Evolutionary conservation across 2,113 vertebrate genomes (phyloP).

Genomic region (Gymnarchus niloticus): DNA sequence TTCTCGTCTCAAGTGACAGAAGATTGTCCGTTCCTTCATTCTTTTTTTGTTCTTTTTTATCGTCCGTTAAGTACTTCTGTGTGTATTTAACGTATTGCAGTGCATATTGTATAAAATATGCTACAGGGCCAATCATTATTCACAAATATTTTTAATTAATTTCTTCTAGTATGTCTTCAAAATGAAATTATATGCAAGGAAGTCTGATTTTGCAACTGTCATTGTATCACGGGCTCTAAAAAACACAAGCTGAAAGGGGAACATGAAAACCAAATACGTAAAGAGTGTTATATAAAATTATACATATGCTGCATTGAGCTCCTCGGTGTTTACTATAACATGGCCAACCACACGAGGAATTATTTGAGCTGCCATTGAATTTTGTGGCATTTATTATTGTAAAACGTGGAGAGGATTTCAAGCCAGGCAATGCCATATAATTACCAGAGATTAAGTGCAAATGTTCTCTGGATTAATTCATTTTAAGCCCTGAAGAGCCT

Average conservation of each 20-base stretch:
- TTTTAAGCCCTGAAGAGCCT: not conserved
- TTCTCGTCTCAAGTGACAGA: not conserved
- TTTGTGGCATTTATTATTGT: not conserved
- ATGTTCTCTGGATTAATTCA: slow-evolving; percentile 14
- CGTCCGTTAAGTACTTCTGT: not conserved
- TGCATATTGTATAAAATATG: not conserved
- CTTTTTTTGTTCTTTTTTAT: not conserved
- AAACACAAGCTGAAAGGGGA: not conserved
- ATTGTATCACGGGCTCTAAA: not conserved
- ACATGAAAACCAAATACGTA: not conserved
- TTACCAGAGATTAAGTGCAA: not conserved
- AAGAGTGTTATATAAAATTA: not conserved
- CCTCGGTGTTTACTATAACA: not conserved
- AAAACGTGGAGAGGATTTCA: not conserved
- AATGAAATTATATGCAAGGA: not conserved
- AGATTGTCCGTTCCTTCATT: slow-evolving; percentile 4
- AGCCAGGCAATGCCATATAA: not conserved
- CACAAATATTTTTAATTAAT: not conserved
- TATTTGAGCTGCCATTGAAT: not conserved
- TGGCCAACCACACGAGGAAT: not conserved
- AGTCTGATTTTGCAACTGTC: not conserved
- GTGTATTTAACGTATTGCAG: not conserved
- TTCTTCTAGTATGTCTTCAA: not conserved
- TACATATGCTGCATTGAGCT: not conserved
- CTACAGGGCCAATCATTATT: not conserved